Conservation (phyloP, 2,797 vertebrate species). For the Glyptemys insculpta region DNA sequence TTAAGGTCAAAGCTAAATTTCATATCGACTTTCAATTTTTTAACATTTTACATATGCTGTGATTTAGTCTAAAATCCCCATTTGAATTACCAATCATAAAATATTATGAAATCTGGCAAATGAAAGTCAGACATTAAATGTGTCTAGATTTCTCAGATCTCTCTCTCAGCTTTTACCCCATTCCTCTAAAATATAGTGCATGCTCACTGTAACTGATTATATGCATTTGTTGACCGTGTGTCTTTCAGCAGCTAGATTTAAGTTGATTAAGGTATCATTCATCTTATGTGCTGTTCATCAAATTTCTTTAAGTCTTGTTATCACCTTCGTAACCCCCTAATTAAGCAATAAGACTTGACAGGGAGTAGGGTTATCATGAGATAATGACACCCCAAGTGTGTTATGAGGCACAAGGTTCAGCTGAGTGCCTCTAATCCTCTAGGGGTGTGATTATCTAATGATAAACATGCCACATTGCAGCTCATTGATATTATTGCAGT, state of each 20-base stretch:
- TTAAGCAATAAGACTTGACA: conserved; percentile 80
- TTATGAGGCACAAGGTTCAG: conserved; percentile 68
- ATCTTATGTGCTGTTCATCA: conserved; percentile 49
- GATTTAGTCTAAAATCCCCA: conserved; percentile 20
- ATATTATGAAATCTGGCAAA: conserved; percentile 29
- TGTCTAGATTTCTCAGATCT: conserved; percentile 19
- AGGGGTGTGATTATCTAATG: conserved; percentile 76
- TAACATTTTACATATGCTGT: not conserved
- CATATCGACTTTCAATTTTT: conserved; percentile 25
- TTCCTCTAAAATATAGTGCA: not conserved
- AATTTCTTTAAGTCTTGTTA: conserved; percentile 70
- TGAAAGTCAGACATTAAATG: not conserved
- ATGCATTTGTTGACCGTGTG: not conserved
- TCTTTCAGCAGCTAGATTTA: conserved; percentile 41
- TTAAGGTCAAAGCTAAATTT: conserved; percentile 41
- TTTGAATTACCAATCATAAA: conserved; percentile 72
- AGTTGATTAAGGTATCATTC: conserved; percentile 73
- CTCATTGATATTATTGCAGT: conserved; percentile 13
- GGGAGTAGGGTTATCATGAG: conserved; percentile 78
- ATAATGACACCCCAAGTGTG: conserved; percentile 83
- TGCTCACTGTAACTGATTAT: not conserved
- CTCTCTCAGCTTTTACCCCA: conserved; percentile 52
- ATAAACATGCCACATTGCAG: conserved; percentile 58
- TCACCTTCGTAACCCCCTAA: conserved; percentile 78
- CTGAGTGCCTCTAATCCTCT: conserved; percentile 73